phyloP scores from a whole-genome alignment of 2,113 vertebrate species.

The Tympanuchus pallidicinctus region DNA sequence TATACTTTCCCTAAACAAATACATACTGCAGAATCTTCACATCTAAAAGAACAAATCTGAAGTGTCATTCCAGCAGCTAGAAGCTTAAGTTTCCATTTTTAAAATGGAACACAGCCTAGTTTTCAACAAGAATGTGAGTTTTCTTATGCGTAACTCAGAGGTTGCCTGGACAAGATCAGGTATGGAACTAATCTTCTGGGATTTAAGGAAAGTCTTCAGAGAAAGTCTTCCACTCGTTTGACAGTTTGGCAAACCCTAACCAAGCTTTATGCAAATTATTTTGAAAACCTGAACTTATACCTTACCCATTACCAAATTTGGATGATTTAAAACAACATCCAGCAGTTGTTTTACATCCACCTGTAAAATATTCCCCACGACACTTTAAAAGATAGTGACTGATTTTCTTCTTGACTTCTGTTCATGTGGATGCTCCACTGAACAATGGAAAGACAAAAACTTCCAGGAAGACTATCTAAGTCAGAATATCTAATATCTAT shows the following conservation, averaged over 20 bases:
- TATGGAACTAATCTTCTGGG: not conserved
- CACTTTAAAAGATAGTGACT: not conserved
- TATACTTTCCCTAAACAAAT: not conserved
- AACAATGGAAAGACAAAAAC: not conserved
- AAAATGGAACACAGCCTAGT: not conserved
- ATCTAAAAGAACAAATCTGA: not conserved
- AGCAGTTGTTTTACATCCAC: not conserved
- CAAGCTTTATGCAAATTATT: not conserved
- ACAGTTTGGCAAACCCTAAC: not conserved
- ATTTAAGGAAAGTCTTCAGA: not conserved
- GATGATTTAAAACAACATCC: not conserved
- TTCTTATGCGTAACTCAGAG: not conserved
- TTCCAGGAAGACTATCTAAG: not conserved
- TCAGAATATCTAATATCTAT: not conserved
- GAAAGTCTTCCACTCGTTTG: not conserved
- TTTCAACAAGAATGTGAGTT: not conserved
- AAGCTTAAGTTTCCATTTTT: not conserved
- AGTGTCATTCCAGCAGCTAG: not conserved
- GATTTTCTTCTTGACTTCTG: not conserved
- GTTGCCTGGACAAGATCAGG: not conserved
- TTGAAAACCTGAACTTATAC: conserved; percentile 6
- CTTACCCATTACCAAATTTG: not conserved
- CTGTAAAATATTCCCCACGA: not conserved
- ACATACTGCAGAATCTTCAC: not conserved
- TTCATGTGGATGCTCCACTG: not conserved